Base-by-base conservation (phyloP, 2,113 vertebrate genomes). In the Eurystomus gularis region DNA sequence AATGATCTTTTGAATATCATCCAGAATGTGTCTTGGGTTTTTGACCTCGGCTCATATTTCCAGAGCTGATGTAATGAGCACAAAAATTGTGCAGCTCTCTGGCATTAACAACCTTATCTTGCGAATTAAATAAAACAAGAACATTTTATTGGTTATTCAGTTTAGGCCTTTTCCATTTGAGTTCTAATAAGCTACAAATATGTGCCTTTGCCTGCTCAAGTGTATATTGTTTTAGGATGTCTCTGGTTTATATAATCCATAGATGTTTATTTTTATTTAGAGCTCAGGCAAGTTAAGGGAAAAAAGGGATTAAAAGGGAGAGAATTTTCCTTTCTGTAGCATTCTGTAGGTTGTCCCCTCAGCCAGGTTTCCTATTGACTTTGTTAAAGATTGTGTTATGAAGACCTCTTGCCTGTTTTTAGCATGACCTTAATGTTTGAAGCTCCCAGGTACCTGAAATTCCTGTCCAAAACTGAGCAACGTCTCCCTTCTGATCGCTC, bases 111-210 rank as follows among this genome's bases (percentile, higher is more conserved):
- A 7, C 71, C 54, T 93, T 76, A 78, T 90, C 51, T 60, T 86
- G 81, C 13, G 49, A 93, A 69, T 66, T 76, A 92, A 93, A 94
- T 79, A 95, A 94, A 83, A n/a, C 62, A 72, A 82, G 75, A 88
- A n/a, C 20, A 9, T 49, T 46, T 81, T 76, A 49, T 60, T 88
- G 46, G 65, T 60, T 61, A 72, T 93, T 93, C 39, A 48, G 35
- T n/a, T 79, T n/a, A 35, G 54, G 78, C 42, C 31, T 60, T 33
- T 52, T 85, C 37, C 11, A 33, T 88, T 49, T 73, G 70, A 86
- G 44, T 69, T 85, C 33, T 44, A 61, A 20, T 42, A 70, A 78
- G 68, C n/a, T 57, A 25, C 55, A 65, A 84, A 77, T 62, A 51
- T 14, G 8, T 54, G 33, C 9, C 44, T 96, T 64, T 49, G 39